A percentile compares a stretch with the other conserved stretches of the same genome.
Evolutionary conservation across 2,888 invertebrate genomes (phyloP).

Genomic region (Drosophila subquinaria): DNA sequence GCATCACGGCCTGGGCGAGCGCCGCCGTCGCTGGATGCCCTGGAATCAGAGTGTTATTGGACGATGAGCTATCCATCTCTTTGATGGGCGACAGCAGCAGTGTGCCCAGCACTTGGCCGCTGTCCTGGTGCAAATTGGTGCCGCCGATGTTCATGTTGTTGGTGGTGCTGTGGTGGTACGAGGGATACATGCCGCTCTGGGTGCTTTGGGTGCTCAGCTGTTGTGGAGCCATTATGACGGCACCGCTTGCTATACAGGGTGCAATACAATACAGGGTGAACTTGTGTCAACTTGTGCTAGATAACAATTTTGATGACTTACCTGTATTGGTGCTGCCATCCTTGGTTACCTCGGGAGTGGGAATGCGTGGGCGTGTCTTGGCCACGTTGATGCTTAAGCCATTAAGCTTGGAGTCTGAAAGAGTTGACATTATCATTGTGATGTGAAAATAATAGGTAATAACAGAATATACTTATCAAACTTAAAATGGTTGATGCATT

Average conservation of each 20-base stretch:
- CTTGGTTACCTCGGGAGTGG: slow-evolving; percentile 94
- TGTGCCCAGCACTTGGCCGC: slow-evolving; percentile 90
- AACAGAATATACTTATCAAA: too few species aligned
- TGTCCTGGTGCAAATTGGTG: slow-evolving; percentile 86
- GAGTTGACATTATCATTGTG: background rate
- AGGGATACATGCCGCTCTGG: slow-evolving; percentile 84
- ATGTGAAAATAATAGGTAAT: too few species aligned
- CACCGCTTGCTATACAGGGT: slow-evolving; percentile 84
- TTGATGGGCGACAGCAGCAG: slow-evolving; percentile 93
- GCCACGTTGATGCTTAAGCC: slow-evolving; percentile 86
- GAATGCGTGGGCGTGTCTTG: slow-evolving; percentile 94
- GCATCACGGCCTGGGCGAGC: slow-evolving; percentile 91
- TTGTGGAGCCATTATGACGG: slow-evolving; percentile 90
- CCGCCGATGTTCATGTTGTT: slow-evolving; percentile 70
- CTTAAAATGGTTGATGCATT: too few species aligned
- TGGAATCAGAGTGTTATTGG: slow-evolving; percentile 90
- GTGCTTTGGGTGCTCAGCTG: slow-evolving; percentile 87
- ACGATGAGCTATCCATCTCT: slow-evolving; percentile 92
- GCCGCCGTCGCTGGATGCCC: slow-evolving; percentile 91
- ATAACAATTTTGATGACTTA: slow-evolving; percentile 16
- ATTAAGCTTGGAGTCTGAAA: slow-evolving; percentile 88
- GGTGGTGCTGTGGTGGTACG: slow-evolving; percentile 45
- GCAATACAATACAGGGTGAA: slow-evolving; percentile 61
- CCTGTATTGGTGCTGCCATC: slow-evolving; percentile 86
- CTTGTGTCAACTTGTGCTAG: slow-evolving; percentile 46